Conservation (phyloP, 1,140 invertebrate genomes). For the Ctenoplectra terminalis region DNA sequence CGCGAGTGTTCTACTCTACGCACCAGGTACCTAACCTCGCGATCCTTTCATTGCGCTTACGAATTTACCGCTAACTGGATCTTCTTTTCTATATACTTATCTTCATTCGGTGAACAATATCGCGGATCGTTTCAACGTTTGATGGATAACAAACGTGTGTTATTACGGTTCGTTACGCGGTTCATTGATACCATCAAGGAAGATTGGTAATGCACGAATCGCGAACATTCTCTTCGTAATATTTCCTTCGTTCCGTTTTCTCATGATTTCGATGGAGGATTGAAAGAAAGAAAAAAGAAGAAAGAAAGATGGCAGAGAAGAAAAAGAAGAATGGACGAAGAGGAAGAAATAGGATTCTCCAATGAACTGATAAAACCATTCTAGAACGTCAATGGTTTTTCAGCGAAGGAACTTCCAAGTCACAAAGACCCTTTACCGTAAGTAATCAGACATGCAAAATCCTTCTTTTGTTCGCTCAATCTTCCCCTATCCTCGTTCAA, state of each 20-base stretch:
- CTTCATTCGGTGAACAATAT: neutral
- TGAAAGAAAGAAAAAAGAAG: neutral
- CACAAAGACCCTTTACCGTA: slow-evolving; percentile 65
- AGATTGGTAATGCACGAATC: neutral
- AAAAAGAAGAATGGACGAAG: neutral
- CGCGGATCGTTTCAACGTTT: slow-evolving; percentile 10
- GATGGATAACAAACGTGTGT: slow-evolving; percentile 1
- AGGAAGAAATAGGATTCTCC: slow-evolving; percentile 32
- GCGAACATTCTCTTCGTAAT: slow-evolving; percentile 11
- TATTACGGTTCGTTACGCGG: slow-evolving; percentile 29
- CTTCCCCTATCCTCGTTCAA: slow-evolving; percentile 32
- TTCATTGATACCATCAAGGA: neutral
- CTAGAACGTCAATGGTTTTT: slow-evolving; percentile 62
- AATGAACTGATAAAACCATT: slow-evolving; percentile 54
- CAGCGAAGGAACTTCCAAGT: slow-evolving; percentile 56
- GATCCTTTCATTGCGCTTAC: slow-evolving; percentile 45
- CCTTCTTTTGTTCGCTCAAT: slow-evolving; percentile 61
- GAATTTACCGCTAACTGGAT: slow-evolving; percentile 28
- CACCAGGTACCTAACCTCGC: slow-evolving; percentile 12
- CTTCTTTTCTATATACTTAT: neutral
- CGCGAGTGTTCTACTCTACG: slow-evolving; percentile 11
- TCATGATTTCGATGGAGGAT: neutral
- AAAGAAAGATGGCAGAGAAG: too few species aligned
- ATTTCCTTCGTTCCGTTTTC: neutral
- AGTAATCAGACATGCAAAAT: slow-evolving; percentile 73